These are phyloP conservation scores for Kradibia gibbosae DNA, from an alignment of 1,140 invertebrate species.

Conservation along the genomic window DNA sequence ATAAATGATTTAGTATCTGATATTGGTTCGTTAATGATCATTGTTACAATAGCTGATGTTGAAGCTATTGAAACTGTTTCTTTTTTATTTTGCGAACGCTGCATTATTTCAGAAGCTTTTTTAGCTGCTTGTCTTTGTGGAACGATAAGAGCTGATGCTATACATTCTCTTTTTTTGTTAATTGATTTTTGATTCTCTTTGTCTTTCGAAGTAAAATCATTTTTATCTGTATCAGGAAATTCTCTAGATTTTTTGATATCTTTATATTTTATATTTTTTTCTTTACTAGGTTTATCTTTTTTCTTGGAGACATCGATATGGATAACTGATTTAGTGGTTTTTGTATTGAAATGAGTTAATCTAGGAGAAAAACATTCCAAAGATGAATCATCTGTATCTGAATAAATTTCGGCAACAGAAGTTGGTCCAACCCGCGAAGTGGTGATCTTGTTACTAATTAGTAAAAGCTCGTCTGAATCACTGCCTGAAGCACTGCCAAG, in stretches of 20 bases:
- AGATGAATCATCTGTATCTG: constrained; percentile 81
- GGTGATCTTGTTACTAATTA: constrained; percentile 70
- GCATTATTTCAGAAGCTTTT: constrained; percentile 91
- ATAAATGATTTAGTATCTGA: constrained; percentile 55
- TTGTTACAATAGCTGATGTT: background rate
- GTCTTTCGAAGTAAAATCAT: constrained; percentile 60
- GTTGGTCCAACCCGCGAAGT: constrained; percentile 61
- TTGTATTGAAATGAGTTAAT: background rate
- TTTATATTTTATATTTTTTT: constrained; percentile 44
- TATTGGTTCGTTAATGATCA: background rate
- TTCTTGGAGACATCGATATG: constrained; percentile 37
- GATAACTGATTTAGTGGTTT: constrained; percentile 15
- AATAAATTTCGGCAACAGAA: constrained; percentile 79
- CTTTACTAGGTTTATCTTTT: constrained; percentile 55
- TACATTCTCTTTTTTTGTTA: constrained; percentile 77
- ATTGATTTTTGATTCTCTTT: constrained; percentile 75
- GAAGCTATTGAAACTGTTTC: constrained; percentile 8
- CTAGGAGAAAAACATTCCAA: constrained; percentile 73
- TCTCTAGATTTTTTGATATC: constrained; percentile 18
- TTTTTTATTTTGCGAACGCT: constrained; percentile 59
- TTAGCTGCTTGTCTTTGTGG: constrained; percentile 92
- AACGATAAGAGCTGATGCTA: constrained; percentile 87
- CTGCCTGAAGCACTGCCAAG: constrained; percentile 75
- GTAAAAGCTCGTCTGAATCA: constrained; percentile 84
- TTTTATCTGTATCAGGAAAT: constrained; percentile 16